Evolutionary conservation across 2,888 invertebrate species (phyloP).

Genomic region (Romanomermis culicivorax): DNA sequence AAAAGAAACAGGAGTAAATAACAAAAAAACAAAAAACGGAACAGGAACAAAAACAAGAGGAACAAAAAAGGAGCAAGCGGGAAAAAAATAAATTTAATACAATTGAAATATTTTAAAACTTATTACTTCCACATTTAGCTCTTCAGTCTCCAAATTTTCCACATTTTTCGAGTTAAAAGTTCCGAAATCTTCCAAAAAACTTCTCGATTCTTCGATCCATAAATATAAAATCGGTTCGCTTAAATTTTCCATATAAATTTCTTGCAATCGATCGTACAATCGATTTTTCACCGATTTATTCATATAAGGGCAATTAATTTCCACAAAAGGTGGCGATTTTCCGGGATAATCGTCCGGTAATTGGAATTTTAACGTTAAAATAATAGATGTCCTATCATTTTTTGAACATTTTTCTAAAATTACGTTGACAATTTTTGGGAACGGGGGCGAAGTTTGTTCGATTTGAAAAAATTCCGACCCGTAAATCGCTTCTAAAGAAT

Average conservation of each 20-base stretch:
- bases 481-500: not conserved
- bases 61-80: no score
- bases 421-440: no score
- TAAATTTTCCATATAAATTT: conserved; percentile 1
- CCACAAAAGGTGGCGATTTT: not conserved
- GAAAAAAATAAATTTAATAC: no score
- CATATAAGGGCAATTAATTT: conserved; percentile 3
- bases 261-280: not conserved
- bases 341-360: conserved; percentile 1
- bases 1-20: no score
- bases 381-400: not conserved
- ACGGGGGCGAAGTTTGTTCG: no score
- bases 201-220: not conserved
- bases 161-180: not conserved
- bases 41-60: no score
- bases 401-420: not conserved
- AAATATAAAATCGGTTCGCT: not conserved
- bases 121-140: no score
- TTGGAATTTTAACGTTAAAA: not conserved
- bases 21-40: no score
- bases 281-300: not conserved
- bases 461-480: not conserved
- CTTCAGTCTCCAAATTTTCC: not conserved
- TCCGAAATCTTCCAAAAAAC: not conserved
- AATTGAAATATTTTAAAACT: no score